These are phyloP conservation scores for Microctenopoma lineatum DNA, from an alignment of 2,797 vertebrate genomes.

Conservation along the genomic window DNA sequence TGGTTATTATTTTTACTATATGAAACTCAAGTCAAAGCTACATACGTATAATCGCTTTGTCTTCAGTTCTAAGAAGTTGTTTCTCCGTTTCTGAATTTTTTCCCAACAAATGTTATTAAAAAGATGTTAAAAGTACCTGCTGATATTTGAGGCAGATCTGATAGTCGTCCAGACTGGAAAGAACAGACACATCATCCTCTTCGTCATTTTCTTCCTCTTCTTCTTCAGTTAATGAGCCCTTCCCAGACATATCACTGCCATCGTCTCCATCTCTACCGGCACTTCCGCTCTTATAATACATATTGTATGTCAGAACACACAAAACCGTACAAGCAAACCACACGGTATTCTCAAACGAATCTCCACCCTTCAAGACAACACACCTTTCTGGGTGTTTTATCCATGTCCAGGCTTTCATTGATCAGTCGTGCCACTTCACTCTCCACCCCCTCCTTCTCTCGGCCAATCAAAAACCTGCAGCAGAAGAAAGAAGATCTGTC, in stretches of 20 bases:
- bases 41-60: not conserved
- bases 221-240: conserved; percentile 43
- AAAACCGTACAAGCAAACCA: not conserved
- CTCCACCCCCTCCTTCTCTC: conserved; percentile 90
- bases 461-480: conserved; percentile 91
- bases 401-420: conserved; percentile 91
- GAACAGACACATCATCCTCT: conserved; percentile 59
- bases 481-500: conserved; percentile 10
- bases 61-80: not conserved
- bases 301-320: conserved; percentile 7
- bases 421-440: conserved; percentile 94
- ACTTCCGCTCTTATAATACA: conserved; percentile 30
- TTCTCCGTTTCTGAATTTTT: not conserved
- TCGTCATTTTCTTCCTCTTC: conserved; percentile 57
- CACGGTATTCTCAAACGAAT: not conserved
- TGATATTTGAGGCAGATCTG: conserved; percentile 78
- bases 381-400: conserved; percentile 73
- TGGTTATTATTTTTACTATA: not conserved
- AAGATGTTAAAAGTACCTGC: conserved; percentile 62
- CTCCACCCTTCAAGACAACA: conserved; percentile 43
- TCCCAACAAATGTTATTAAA: not conserved
- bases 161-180: conserved; percentile 66
- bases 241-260: conserved; percentile 39
- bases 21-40: not conserved
- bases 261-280: conserved; percentile 33